A percentile compares a stretch with the other conserved stretches of the same genome.
Conservation (phyloP, 2,888 invertebrate species). For the Drosophila maculinotata region DNA sequence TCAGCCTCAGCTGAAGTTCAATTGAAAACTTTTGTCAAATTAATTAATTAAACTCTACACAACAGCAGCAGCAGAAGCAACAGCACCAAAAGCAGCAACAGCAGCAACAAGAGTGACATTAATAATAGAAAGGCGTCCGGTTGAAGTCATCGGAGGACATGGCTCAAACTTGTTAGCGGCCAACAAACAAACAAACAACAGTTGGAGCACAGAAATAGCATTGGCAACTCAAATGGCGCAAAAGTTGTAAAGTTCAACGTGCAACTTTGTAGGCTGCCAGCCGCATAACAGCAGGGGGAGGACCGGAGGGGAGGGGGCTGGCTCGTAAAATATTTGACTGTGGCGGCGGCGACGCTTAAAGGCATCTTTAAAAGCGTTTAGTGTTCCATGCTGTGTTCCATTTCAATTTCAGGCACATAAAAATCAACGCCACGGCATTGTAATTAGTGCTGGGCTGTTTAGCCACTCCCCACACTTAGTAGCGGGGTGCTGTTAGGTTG, state of each 20-base stretch:
- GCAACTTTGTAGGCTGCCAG: conserved; percentile 70
- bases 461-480: conserved; percentile 11
- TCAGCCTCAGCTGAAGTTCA: conserved; percentile 59
- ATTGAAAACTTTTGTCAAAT: conserved; percentile 78
- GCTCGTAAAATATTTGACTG: conserved; percentile 45
- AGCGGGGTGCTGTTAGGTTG: no score
- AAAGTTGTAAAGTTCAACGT: conserved; percentile 75
- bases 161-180: conserved; percentile 59
- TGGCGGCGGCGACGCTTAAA: conserved; percentile 49
- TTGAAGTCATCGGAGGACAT: conserved; percentile 59
- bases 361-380: conserved; percentile 65
- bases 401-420: conserved; percentile 74
- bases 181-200: conserved; percentile 66
- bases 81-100: conserved; percentile 9
- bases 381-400: conserved; percentile 47
- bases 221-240: conserved; percentile 49
- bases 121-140: conserved; percentile 76
- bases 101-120: conserved; percentile 54
- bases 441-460: conserved; percentile 72
- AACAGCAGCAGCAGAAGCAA: conserved; percentile 19
- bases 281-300: not conserved
- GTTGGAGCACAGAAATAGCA: conserved; percentile 28
- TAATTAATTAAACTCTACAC: conserved; percentile 77
- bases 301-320: not conserved
- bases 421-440: conserved; percentile 70